Conservation (phyloP, 2,888 invertebrate genomes). For the Cantharis lateralis region DNA sequence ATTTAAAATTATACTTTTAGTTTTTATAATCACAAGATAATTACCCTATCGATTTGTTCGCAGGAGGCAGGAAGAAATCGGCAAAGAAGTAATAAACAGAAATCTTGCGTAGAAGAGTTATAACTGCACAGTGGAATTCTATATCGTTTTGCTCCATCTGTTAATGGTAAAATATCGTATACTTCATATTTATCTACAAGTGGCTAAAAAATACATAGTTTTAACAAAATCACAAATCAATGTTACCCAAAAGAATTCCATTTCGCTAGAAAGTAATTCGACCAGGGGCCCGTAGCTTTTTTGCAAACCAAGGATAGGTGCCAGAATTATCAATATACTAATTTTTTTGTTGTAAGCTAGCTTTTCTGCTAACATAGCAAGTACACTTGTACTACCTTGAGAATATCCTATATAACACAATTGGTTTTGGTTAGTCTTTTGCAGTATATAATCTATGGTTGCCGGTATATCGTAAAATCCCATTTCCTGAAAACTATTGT, state of each 20-base stretch:
- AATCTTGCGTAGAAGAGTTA: neutral
- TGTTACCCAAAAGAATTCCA: neutral
- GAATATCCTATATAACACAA: conserved; percentile 83
- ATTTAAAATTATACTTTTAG: neutral
- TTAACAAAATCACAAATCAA: no score
- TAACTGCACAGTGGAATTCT: neutral
- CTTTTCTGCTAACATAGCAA: conserved; percentile 65
- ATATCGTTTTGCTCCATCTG: neutral
- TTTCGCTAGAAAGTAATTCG: neutral
- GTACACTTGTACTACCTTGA: conserved; percentile 73
- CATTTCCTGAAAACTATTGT: neutral
- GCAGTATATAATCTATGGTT: neutral
- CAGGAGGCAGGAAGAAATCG: neutral
- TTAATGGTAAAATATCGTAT: neutral
- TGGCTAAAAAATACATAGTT: neutral
- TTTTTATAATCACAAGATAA: neutral
- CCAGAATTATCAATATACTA: conserved; percentile 67
- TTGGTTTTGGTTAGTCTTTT: conserved; percentile 60
- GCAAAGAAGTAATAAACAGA: neutral
- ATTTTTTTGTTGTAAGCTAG: conserved; percentile 72
- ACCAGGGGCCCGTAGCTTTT: neutral
- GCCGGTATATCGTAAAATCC: neutral
- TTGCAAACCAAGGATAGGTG: conserved; percentile 64
- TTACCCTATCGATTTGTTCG: neutral
- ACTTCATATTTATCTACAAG: neutral